These are phyloP conservation scores for Coilia nasus DNA, from an alignment of 2,797 vertebrate genomes.

Conservation along the genomic window DNA sequence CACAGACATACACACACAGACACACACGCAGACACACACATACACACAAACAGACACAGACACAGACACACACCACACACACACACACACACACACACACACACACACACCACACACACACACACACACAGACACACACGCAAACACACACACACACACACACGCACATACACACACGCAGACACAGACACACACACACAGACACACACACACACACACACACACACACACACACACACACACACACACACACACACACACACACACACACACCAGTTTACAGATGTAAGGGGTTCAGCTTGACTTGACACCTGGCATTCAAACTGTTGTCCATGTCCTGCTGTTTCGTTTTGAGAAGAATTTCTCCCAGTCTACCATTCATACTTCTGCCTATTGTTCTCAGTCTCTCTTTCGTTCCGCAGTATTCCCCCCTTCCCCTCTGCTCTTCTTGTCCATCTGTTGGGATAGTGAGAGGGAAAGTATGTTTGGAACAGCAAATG, in stretches of 20 bases:
- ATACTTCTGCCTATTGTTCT: background rate
- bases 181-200: too few species aligned
- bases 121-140: slow-evolving; percentile 17
- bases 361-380: background rate
- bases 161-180: too few species aligned
- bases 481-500: background rate
- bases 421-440: background rate
- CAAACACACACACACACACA: too few species aligned
- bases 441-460: background rate
- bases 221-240: too few species aligned
- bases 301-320: slow-evolving; percentile 64
- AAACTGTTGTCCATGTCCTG: background rate
- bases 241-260: too few species aligned
- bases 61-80: too few species aligned
- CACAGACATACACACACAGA: too few species aligned
- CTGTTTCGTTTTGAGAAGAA: background rate
- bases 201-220: too few species aligned
- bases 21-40: background rate
- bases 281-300: background rate
- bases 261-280: background rate
- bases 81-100: too few species aligned
- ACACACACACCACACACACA: too few species aligned
- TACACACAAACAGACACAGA: too few species aligned
- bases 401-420: background rate
- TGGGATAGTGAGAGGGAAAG: background rate